Base-by-base conservation (phyloP, 2,113 vertebrate species). In the Mobula birostris region DNA sequence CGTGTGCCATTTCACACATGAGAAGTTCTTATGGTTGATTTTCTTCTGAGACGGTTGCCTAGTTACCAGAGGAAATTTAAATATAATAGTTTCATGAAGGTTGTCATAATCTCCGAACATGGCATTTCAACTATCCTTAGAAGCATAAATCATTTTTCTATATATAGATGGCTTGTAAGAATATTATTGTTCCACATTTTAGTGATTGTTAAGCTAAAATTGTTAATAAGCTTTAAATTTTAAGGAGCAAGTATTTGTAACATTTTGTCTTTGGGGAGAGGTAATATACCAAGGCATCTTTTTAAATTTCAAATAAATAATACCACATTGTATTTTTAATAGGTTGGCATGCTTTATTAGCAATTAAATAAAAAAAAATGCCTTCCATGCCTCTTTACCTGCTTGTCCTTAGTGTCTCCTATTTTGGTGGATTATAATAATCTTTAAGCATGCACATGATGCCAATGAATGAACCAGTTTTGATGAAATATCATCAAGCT, bases 21-120 rank as follows among this genome's bases (percentile, higher is more conserved):
- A 66, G 58, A 90, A 15, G n/a, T 27, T n/a, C 63, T 90, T 90
- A n/a, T 1, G 5, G 85, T 7, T 88, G 85, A 90, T 90, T 90
- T 90, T 90, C 63, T 32, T 66, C 29, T 11, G 5, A 63, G 61
- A 32, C 58, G 17, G 87, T 90, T 90, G 87, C 87, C n/a, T 66
- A 27, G 63, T 90, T 63, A 90, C 87, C 63, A 58, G 29, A 68
- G 14, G 63, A 66, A 90, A 90, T 90, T 90, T 61, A 90, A 63
- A 90, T 90, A 63, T 68, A 66, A 68, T 90, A 68, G 87, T 29
- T 90, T 90, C 87, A 68, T 90, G 87, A 90, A 32, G 61, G 61
- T 63, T 66, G 63, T 68, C n/a, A 2, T 32, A 66, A 66, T 90
- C 56, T 66, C 58, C 6, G 5, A 66, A 58, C 24, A 5, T 90